A percentile compares a stretch with the other conserved stretches of the same genome.
Conservation (phyloP, 2,797 vertebrate genomes). For the Botia almorhae region DNA sequence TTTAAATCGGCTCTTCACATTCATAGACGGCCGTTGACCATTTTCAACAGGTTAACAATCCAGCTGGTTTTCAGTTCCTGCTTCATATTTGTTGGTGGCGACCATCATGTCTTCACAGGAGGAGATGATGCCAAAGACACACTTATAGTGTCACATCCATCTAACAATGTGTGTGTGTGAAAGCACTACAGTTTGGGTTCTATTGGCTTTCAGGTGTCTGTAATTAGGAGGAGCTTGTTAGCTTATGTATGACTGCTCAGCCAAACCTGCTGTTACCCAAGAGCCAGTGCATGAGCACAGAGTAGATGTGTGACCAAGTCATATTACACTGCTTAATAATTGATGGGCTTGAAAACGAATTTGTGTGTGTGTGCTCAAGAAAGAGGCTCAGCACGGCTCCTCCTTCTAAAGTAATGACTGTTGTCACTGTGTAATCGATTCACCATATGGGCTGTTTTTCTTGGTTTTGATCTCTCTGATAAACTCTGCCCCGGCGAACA, state of each 20-base stretch:
- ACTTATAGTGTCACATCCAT: neutral
- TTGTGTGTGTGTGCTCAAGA: slow-evolving; percentile 26
- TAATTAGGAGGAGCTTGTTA: slow-evolving; percentile 21
- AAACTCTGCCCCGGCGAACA: neutral
- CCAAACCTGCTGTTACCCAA: slow-evolving; percentile 17
- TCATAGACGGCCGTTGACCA: too few species aligned
- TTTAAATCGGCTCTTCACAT: slow-evolving; percentile 3
- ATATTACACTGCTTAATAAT: slow-evolving; percentile 58
- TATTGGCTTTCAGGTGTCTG: slow-evolving; percentile 16
- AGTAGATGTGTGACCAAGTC: slow-evolving; percentile 55
- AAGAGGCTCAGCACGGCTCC: slow-evolving; percentile 2
- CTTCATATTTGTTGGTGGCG: neutral
- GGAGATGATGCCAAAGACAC: neutral
- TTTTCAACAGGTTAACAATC: slow-evolving; percentile 1
- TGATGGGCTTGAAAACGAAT: slow-evolving; percentile 51
- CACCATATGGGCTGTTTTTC: slow-evolving; percentile 13
- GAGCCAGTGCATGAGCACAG: slow-evolving; percentile 32
- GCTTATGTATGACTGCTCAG: slow-evolving; percentile 5
- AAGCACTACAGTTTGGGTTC: neutral
- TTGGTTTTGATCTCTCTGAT: neutral
- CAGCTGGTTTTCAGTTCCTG: slow-evolving; percentile 9
- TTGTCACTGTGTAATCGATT: slow-evolving; percentile 43
- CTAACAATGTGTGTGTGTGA: neutral
- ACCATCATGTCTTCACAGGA: slow-evolving; percentile 12
- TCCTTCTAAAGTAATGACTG: slow-evolving; percentile 38